Base-by-base conservation (phyloP, 1,140 invertebrate species). In the Sitobion miscanthi region DNA sequence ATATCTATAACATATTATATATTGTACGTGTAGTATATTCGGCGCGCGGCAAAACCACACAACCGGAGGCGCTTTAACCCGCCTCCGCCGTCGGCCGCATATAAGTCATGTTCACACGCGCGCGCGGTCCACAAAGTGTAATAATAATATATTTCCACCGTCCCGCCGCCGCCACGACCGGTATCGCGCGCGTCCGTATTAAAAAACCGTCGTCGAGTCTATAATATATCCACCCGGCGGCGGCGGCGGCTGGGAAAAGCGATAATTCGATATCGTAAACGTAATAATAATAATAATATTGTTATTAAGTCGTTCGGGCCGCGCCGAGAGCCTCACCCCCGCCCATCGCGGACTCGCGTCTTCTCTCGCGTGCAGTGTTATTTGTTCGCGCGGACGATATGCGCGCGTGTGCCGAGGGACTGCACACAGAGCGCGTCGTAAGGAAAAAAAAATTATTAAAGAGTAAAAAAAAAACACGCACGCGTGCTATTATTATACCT, bases 221-320 rank as follows among this genome's bases (percentile, higher is more conserved):
- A 77, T 17, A n/a, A 77, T 17, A n/a, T 77, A 49, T 49, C 45
- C 6, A 11, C 42, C 85, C 85, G 45, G 45, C 85, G 85, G 85
- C 85, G 45, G 45, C 85, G 85, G 85, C 23, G 52, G 57, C 9
- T 17, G 90, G 25, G 14, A 45, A 91, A 91, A 42, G 54, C 52
- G 42, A 62, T 91, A 91, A 91, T 47, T 91, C 90, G 90, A 91
- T 91, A 91, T 91, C 45, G 45, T 77, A 77, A 77, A 54, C 52
- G 52, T 54, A 54, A 54, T 54, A 54, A 54, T 54, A 52, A 52
- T 62, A 62, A 30, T 14, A 30, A 77, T 77, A 77, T n/a, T 35
- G 30, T 87, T 69, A 91, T 91, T 62, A 62, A 90, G 88, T 57
- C 54, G 88, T 90, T 77, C 54, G 45, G 30, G 45, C 45, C 20